Conservation (phyloP, 2,113 vertebrate species). For the Sphyrna mokarran region DNA sequence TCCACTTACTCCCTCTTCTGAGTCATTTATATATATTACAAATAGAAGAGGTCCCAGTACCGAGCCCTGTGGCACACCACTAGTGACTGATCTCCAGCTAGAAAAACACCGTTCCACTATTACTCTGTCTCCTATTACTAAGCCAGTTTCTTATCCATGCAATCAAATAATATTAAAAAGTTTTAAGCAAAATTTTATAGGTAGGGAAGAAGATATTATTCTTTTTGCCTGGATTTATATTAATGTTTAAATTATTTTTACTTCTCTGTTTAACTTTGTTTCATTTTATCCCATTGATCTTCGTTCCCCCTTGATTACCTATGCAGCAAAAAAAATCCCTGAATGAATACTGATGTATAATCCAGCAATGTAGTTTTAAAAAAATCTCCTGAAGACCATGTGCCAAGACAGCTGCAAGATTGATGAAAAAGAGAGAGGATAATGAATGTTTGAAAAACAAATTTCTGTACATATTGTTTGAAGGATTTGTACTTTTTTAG, state of each 20-base stretch:
- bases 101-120: too few species aligned
- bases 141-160: too few species aligned
- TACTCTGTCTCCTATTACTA: too few species aligned
- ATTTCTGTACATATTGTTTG: not conserved
- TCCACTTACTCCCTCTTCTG: too few species aligned
- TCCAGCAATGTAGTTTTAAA: not conserved
- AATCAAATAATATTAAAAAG: not conserved
- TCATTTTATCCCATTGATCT: not conserved
- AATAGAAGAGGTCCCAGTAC: too few species aligned
- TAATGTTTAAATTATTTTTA: not conserved
- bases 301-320: not conserved
- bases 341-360: not conserved
- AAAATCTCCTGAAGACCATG: not conserved
- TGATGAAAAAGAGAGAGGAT: not conserved
- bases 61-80: too few species aligned
- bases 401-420: not conserved
- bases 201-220: not conserved
- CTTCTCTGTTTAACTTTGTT: not conserved
- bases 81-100: too few species aligned
- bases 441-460: not conserved
- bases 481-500: not conserved
- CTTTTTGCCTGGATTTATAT: not conserved
- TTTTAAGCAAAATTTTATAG: not conserved
- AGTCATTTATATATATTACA: too few species aligned
- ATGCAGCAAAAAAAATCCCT: not conserved